These are phyloP conservation scores for Styela clava DNA, from an alignment of 23 tunicate genomes.

Conservation along the genomic window DNA sequence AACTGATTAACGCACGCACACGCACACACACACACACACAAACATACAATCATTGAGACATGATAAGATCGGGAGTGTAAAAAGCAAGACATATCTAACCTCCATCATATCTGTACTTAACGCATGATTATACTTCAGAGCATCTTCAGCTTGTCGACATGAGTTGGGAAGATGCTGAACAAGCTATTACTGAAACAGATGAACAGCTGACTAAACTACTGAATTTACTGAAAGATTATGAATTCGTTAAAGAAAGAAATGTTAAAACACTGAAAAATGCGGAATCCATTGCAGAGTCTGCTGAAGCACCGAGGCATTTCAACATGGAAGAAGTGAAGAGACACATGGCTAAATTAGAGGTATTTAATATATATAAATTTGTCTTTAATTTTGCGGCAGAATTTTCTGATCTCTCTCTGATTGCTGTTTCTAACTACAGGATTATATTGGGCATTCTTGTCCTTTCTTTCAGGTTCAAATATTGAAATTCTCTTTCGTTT, in stretches of 20 bases:
- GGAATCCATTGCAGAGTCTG: conserved; percentile 43
- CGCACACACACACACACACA: too few species aligned
- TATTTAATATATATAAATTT: conserved; percentile 6
- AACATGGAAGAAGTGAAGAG: conserved; percentile 77
- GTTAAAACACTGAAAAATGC: conserved; percentile 48
- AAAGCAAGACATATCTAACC: too few species aligned
- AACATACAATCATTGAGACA: too few species aligned
- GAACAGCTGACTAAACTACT: conserved; percentile 43
- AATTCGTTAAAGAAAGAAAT: conserved; percentile 26
- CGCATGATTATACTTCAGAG: too few species aligned
- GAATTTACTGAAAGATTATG: conserved; percentile 46
- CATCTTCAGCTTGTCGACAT: conserved; percentile 71
- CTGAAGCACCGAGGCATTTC: conserved; percentile 77
- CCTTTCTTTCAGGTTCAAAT: too few species aligned
- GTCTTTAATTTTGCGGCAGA: background rate
- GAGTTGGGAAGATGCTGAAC: conserved; percentile 83
- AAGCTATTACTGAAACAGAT: conserved; percentile 45
- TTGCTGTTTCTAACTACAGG: too few species aligned
- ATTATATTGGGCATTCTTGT: too few species aligned
- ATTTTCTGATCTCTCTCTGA: background rate
- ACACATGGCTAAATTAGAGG: conserved; percentile 64
- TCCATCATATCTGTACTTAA: too few species aligned
- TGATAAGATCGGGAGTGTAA: too few species aligned
- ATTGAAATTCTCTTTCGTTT: too few species aligned
- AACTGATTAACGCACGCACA: too few species aligned